phyloP scores from a whole-genome alignment of 2,113 vertebrate genomes.

The Ctenodactylus gundi region DNA sequence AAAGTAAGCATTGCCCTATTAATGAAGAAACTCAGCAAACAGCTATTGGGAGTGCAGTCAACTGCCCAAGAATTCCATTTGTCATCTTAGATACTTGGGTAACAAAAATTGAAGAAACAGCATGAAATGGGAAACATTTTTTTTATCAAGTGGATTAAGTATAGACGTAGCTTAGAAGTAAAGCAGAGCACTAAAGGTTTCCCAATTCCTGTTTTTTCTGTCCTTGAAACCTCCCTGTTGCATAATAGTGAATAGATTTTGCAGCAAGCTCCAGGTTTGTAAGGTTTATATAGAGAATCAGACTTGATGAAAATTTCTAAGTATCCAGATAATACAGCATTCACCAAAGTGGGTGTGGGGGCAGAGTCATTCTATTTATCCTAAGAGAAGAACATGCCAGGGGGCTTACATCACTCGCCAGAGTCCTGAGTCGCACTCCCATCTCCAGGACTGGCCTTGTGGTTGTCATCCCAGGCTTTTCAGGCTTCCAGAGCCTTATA shows the following conservation, averaged over 20 bases:
- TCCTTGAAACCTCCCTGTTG: neutral
- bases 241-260: neutral
- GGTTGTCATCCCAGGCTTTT: neutral
- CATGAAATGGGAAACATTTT: neutral
- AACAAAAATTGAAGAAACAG: neutral
- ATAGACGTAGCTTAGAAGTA: neutral
- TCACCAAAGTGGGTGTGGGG: neutral
- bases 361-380: neutral
- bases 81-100: neutral
- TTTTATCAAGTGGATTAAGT: neutral
- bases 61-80: neutral
- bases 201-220: neutral
- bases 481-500: neutral
- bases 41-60: neutral
- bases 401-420: neutral
- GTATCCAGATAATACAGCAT: no score
- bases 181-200: neutral
- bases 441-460: neutral
- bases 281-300: neutral
- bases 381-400: neutral
- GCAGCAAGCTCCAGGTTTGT: neutral
- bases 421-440: neutral
- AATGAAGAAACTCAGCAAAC: neutral
- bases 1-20: neutral
- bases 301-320: neutral